These are phyloP conservation scores for Nematostella vectensis DNA, from an alignment of 92 coral and sea anemone genomes.

Conservation along the genomic window DNA sequence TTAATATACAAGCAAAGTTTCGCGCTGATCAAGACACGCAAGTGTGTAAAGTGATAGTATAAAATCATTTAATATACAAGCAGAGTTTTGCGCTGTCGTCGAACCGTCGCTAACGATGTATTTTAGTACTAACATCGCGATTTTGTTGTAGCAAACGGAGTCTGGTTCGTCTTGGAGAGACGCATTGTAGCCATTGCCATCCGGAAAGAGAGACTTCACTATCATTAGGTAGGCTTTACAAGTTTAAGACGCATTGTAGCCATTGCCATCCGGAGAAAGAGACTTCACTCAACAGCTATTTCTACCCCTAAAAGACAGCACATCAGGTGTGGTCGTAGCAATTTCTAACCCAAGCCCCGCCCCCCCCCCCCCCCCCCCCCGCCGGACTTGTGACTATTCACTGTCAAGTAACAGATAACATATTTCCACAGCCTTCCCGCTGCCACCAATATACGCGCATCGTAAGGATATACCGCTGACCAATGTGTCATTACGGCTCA, in stretches of 20 bases:
- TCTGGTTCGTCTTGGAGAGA: constrained; percentile 93
- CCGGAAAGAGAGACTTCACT: constrained; percentile 96
- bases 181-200: constrained; percentile 96
- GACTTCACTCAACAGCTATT: too few relatives aligned
- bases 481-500: constrained; percentile 83
- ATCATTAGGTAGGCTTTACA: constrained; percentile 43
- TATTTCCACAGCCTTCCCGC: constrained; percentile 45
- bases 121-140: background rate
- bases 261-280: constrained; percentile 97
- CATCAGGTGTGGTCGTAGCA: too few relatives aligned
- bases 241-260: constrained; percentile 88
- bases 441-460: constrained; percentile 79
- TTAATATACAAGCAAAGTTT: too few relatives aligned
- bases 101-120: background rate
- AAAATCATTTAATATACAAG: too few relatives aligned
- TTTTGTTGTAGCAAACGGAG: constrained; percentile 71
- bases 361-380: constrained; percentile 4
- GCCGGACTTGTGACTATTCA: too few relatives aligned
- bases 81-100: too few relatives aligned
- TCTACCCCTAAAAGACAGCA: too few relatives aligned
- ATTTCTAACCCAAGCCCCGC: background rate
- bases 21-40: too few relatives aligned
- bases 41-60: too few relatives aligned
- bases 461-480: constrained; percentile 55
- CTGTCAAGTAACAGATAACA: too few relatives aligned